A percentile compares a stretch with the other conserved stretches of the same genome.
Conservation (phyloP, 2,797 vertebrate genomes). For the Cuniculus paca region DNA sequence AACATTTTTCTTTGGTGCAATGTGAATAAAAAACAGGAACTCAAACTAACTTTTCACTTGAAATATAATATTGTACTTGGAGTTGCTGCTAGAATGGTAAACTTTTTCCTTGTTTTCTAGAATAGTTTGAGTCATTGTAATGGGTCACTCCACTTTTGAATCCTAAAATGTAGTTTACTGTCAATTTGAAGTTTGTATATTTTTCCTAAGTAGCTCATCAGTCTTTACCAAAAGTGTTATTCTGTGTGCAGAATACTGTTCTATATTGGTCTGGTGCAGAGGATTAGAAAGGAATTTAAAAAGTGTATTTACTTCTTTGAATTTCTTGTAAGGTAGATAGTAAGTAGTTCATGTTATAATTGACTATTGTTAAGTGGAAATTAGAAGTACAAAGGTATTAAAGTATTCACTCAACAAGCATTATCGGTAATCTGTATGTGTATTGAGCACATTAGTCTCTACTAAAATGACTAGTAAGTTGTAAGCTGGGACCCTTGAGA, state of each 20-base stretch:
- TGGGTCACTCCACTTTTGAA: slow-evolving; percentile 9
- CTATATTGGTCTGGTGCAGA: neutral
- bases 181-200: neutral
- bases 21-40: neutral
- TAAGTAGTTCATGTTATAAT: neutral
- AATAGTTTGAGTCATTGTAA: neutral
- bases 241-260: neutral
- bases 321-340: neutral
- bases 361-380: neutral
- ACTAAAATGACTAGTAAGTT: neutral
- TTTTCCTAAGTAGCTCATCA: neutral
- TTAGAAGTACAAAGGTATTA: neutral
- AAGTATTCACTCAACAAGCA: neutral
- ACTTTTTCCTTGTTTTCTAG: neutral
- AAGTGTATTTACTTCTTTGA: neutral
- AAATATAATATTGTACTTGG: neutral
- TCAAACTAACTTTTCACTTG: neutral
- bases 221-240: neutral
- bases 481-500: neutral
- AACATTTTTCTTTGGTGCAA: slow-evolving; percentile 38
- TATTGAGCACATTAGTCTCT: neutral
- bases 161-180: neutral
- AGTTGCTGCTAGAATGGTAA: neutral
- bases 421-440: neutral
- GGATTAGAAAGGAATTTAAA: neutral